Evolutionary conservation across 2,888 invertebrate genomes (phyloP).

Genomic region (Acrobasis consociella): DNA sequence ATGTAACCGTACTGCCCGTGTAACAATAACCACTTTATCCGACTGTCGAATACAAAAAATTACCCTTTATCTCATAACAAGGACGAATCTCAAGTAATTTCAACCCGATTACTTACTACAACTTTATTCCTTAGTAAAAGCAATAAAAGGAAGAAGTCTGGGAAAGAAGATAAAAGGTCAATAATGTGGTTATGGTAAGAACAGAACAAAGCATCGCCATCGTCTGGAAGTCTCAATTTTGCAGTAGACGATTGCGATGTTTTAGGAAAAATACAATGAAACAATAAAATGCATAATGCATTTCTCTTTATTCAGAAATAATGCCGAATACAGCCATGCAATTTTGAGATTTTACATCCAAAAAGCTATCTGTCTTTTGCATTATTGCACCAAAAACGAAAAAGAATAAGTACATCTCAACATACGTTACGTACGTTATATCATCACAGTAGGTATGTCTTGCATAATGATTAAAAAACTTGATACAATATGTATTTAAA

Average conservation of each 20-base stretch:
- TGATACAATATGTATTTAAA: conserved; percentile 27
- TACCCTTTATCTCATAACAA: no score
- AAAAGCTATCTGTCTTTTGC: conserved; percentile 11
- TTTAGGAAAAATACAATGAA: conserved; percentile 24
- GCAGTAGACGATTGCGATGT: background rate
- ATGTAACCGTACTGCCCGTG: no score
- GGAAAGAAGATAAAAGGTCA: no score
- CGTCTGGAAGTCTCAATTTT: background rate
- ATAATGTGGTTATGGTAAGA: no score
- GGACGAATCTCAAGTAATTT: no score
- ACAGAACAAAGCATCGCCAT: no score
- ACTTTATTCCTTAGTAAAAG: no score
- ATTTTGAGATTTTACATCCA: conserved; percentile 57
- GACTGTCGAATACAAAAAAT: no score
- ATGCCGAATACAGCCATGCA: conserved; percentile 63
- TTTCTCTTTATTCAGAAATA: conserved; percentile 69
- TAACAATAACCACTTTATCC: no score
- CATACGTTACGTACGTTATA: conserved; percentile 26
- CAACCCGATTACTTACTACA: no score
- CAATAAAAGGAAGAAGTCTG: no score
- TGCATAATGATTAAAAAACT: conserved; percentile 8
- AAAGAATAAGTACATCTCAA: conserved; percentile 28
- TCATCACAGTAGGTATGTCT: conserved; percentile 14
- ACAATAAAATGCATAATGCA: conserved; percentile 50
- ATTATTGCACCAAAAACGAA: conserved; percentile 19